Evolutionary conservation across 2,797 vertebrate species (phyloP), one percentile per base, ranked within the genome.

Genomic region (Gobionotothen gibberifrons): DNA sequence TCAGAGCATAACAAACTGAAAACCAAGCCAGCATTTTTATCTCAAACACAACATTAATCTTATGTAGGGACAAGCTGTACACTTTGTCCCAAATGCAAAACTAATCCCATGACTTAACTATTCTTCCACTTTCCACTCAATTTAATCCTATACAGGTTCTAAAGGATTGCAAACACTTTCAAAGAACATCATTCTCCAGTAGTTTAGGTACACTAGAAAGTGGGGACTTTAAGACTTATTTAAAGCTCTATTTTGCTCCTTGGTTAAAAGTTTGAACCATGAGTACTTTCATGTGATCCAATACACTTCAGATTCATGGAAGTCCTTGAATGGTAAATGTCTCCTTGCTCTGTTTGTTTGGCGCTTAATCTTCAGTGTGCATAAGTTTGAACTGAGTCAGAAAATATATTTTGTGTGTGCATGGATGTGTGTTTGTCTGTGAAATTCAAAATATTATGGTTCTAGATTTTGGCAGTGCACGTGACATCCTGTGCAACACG

Each of bases 361-460:
- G 74, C 66, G 14, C 40, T 56, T 26, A 48, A 62, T 68, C 63
- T 60, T 52, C 39, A 57, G 9, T 3, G 10, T 68, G 66, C 55
- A 55, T 13, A 17, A 55, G 49, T 43, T 22, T 40, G 29, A 51
- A 40, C 48, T 75, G 47, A 54, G 58, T 58, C 29, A 58, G 70
- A 53, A 65, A 32, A 49, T 44, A 51, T n/a, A 47, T n/a, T 54
- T 29, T 56, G 11, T 56, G 64, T 52, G 59, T 48, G 55, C 36
- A 49, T 42, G 53, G 39, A 49, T 32, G 57, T 17, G n/a, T 43
- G 47, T 32, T 70, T 22, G 56, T 69, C 74, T 48, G 26, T 69
- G 82, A 78, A 84, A 87, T 81, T 79, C 76, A 49, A 84, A 91
- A 90, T 89, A 88, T 90, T 89, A 87, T 91, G 84, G 68, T 78